Base-by-base conservation (phyloP, 2,888 invertebrate species). In the Athalia circularis region DNA sequence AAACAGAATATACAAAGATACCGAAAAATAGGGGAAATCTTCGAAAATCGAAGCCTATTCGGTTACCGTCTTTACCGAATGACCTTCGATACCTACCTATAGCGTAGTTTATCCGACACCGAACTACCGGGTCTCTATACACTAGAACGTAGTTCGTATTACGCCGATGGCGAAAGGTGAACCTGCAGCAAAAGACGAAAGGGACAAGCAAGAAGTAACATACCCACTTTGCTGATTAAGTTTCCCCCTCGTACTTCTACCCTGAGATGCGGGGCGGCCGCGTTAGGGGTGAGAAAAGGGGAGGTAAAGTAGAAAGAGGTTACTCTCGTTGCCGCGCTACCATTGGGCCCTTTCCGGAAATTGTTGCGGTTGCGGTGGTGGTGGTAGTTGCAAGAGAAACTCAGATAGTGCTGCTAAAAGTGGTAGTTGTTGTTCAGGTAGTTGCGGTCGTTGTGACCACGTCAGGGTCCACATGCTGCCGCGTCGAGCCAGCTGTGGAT, bases 171-270 rank as follows among this genome's bases (percentile, higher is more conserved):
- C 45, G 47, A 6, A 72, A 72, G 72, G 72, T 72, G 72, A 59
- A 47, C 54, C 9, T 7, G 6, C 11, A 8, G 29, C 13, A 62
- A 62, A 47, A 75, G 54, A 75, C 61, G 52, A 75, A 50, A 75
- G 50, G 52, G 61, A 59, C 74, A 74, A 74, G 61, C 61, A 61
- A 74, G 47, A 61, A 74, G 15, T 61, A 61, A 75, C 75, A 64
- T 75, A 75, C 29, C 78, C 78, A 78, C 78, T 78, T 78, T 78
- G 78, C 78, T 78, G 78, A 78, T 78, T 78, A 74, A 47, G 62
- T 74, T 54, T 64, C 78, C 15, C 47, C 52, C 13, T 43, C 59
- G 52, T 52, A 62, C 62, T 50, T 50, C 62, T 45, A n/a, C 50
- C n/a, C 50, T 15, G n/a, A 29, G 29, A 29, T 29, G 29, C 29